Conservation (phyloP, 1,140 invertebrate genomes). For the Aethina tumida region DNA sequence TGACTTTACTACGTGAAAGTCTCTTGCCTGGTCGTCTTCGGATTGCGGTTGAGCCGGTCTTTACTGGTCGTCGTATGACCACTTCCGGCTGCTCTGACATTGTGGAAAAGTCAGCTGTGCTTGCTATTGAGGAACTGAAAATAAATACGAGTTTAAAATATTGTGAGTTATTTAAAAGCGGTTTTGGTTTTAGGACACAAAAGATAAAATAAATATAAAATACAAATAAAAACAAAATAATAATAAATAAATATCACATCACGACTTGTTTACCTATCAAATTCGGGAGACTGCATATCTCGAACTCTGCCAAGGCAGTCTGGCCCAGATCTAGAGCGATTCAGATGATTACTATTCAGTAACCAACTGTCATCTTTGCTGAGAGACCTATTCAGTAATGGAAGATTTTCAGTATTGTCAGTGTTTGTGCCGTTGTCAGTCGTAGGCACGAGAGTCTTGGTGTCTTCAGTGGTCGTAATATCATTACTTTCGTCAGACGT, state of each 20-base stretch:
- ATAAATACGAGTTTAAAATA: too few relatives aligned
- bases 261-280: slow-evolving; percentile 25
- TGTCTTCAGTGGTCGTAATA: slow-evolving; percentile 11
- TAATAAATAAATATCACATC: too few relatives aligned
- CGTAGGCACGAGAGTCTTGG: slow-evolving; percentile 6
- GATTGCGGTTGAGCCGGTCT: slow-evolving; percentile 56
- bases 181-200: too few relatives aligned
- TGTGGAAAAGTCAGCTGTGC: slow-evolving; percentile 29
- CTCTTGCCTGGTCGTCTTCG: slow-evolving; percentile 56
- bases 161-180: too few relatives aligned
- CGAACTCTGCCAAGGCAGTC: slow-evolving; percentile 46
- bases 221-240: too few relatives aligned
- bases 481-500: slow-evolving; percentile 10
- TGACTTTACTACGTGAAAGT: slow-evolving; percentile 56
- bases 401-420: slow-evolving; percentile 21
- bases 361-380: slow-evolving; percentile 23
- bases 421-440: slow-evolving; percentile 14
- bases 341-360: slow-evolving; percentile 34
- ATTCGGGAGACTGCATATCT: slow-evolving; percentile 29
- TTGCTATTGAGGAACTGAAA: too few relatives aligned
- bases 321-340: slow-evolving; percentile 59
- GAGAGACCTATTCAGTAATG: slow-evolving; percentile 15
- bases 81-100: slow-evolving; percentile 30
- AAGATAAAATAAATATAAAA: too few relatives aligned
- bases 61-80: slow-evolving; percentile 34